Base-by-base conservation (phyloP, 2,113 vertebrate species). In the Embiotoca jacksoni region DNA sequence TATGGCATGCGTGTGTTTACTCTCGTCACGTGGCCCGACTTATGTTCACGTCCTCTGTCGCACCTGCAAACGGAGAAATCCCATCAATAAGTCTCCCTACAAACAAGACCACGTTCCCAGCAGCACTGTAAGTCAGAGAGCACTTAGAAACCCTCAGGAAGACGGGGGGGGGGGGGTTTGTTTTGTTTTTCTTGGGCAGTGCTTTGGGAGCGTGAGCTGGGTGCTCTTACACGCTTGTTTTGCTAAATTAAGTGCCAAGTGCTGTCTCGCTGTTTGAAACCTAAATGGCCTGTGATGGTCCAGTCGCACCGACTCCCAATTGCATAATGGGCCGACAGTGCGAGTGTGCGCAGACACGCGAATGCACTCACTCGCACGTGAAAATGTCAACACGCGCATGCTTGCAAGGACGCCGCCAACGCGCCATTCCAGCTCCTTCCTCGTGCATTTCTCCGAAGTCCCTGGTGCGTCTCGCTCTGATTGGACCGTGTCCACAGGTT, bases 281-380 rank as follows among this genome's bases (percentile, higher is more conserved):
- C 77, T 81, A 87, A 88, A 87, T 89, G 80, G 84, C 75, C 61
- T 58, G 23, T 79, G 82, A 72, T 80, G 89, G 81, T 75, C 72
- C 59, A 16, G 66, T 76, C 60, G 75, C 75, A 65, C 54, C 69
- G 30, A 61, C 46, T 68, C 55, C 23, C 79, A 68, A n/a, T 67
- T 82, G 68, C 85, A 62, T 85, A 71, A 80, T 63, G 63, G 76
- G 32, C 37, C 47, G 60, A 79, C 35, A 30, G 55, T 53, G 33
- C 49, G 68, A 14, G 0, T 54, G 31, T 49, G 70, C 16, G 0
- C 52, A 59, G 49, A 64, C 69, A 70, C 35, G 31, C 30, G 59
- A 50, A 57, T 35, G 37, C 23, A n/a, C n/a, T 1, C 49, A 31
- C 62, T 66, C 37, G 41, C 23, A 23, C 23, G 23, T 23, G 23